phyloP scores from a whole-genome alignment of 2,797 vertebrate species.

The Malacoraja senta region DNA sequence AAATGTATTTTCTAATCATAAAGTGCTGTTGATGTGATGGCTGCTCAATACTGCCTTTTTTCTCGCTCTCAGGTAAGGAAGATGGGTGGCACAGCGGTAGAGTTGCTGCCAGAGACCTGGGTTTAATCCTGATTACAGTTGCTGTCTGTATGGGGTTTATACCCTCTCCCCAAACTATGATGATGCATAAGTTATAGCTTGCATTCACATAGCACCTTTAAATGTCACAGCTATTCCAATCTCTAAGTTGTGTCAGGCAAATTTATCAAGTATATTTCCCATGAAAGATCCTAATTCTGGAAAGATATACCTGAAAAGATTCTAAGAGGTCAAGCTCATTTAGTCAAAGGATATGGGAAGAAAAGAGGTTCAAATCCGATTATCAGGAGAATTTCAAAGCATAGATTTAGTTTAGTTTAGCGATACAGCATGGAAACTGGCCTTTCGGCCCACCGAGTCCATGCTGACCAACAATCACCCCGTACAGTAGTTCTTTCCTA shows the following conservation, averaged over 20 bases:
- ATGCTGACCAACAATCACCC: too few relatives aligned
- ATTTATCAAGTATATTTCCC: neutral
- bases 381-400: neutral
- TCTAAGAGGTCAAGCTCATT: neutral
- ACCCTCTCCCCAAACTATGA: too few relatives aligned
- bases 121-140: too few relatives aligned
- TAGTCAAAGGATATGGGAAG: neutral
- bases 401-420: neutral
- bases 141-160: too few relatives aligned
- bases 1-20: neutral
- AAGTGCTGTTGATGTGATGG: neutral
- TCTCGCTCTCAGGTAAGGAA: neutral
- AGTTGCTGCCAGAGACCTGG: too few relatives aligned
- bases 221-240: neutral
- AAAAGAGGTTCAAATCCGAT: neutral
- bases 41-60: neutral
- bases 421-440: too few relatives aligned
- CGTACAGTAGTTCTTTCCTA: too few relatives aligned
- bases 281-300: neutral
- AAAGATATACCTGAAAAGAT: neutral
- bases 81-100: too few relatives aligned
- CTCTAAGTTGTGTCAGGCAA: neutral
- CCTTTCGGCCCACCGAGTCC: too few relatives aligned
- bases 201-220: neutral
- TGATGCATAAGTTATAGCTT: neutral